Evolutionary conservation across 2,797 vertebrate species (phyloP).

Genomic region (Tokudaia muenninki): DNA sequence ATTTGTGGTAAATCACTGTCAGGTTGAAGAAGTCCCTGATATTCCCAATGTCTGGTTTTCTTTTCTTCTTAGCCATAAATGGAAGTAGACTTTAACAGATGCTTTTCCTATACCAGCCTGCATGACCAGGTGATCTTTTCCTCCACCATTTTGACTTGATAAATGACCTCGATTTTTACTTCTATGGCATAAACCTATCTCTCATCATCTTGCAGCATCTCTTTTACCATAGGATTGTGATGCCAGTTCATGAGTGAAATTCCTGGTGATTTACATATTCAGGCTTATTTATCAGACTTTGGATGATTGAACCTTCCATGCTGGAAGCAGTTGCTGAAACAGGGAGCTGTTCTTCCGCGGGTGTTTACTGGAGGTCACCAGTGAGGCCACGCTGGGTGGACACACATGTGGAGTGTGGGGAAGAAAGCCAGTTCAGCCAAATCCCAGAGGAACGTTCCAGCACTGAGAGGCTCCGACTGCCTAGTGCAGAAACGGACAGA

Average conservation of each 20-base stretch:
- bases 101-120: constrained; percentile 18
- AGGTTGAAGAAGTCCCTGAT: constrained; percentile 35
- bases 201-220: not conserved
- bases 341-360: not conserved
- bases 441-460: not conserved
- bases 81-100: constrained; percentile 53
- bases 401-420: not conserved
- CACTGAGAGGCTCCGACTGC: not conserved
- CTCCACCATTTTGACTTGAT: not conserved
- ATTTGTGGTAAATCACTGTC: constrained; percentile 17
- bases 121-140: not conserved
- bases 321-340: constrained; percentile 51
- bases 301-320: not conserved
- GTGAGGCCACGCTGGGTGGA: not conserved
- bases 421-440: not conserved
- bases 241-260: not conserved
- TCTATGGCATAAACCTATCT: constrained; percentile 49
- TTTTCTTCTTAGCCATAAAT: constrained; percentile 49
- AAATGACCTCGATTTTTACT: not conserved
- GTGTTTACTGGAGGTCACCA: not conserved
- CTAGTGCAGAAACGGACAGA: not conserved
- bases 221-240: constrained; percentile 13
- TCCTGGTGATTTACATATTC: not conserved
- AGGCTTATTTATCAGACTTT: not conserved
- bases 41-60: constrained; percentile 1